Evolutionary conservation across 2,113 vertebrate genomes (phyloP).

Genomic region (Ictalurus punctatus): DNA sequence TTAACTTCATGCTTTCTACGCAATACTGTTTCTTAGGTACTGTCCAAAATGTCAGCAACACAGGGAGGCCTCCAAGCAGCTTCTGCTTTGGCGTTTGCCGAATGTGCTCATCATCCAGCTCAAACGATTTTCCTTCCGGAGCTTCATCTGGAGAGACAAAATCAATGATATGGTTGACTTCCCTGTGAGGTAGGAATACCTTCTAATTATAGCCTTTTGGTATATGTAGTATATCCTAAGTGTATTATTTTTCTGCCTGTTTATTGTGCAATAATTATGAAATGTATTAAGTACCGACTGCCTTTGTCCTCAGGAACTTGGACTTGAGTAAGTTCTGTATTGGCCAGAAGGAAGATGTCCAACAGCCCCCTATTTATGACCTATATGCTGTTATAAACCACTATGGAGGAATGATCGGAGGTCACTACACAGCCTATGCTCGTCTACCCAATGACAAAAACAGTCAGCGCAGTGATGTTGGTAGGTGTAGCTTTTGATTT

Average conservation of each 20-base stretch:
- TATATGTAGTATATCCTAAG: neutral
- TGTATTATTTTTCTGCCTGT: neutral
- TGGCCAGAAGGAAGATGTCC: slow-evolving; percentile 91
- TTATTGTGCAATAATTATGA: neutral
- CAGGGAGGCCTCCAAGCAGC: slow-evolving; percentile 93
- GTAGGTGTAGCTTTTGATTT: slow-evolving; percentile 69
- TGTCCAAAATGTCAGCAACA: slow-evolving; percentile 98
- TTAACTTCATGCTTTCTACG: neutral
- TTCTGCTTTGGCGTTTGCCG: slow-evolving; percentile 93
- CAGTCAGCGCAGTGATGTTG: slow-evolving; percentile 96
- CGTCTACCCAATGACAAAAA: slow-evolving; percentile 93
- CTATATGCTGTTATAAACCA: slow-evolving; percentile 98
- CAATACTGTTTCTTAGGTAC: slow-evolving; percentile 75
- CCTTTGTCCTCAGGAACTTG: slow-evolving; percentile 76
- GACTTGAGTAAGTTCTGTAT: slow-evolving; percentile 98
- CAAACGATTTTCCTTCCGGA: slow-evolving; percentile 98
- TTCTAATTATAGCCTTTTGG: neutral
- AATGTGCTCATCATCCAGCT: slow-evolving; percentile 97
- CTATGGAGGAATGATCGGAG: slow-evolving; percentile 97
- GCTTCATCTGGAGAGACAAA: slow-evolving; percentile 99
- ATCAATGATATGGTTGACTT: slow-evolving; percentile 99
- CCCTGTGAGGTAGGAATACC: slow-evolving; percentile 82
- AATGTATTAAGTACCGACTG: too few relatives aligned
- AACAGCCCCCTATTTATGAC: slow-evolving; percentile 91
- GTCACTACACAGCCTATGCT: slow-evolving; percentile 95